Base-by-base conservation (phyloP, 2,888 invertebrate genomes). In the Stenodema calcarata region DNA sequence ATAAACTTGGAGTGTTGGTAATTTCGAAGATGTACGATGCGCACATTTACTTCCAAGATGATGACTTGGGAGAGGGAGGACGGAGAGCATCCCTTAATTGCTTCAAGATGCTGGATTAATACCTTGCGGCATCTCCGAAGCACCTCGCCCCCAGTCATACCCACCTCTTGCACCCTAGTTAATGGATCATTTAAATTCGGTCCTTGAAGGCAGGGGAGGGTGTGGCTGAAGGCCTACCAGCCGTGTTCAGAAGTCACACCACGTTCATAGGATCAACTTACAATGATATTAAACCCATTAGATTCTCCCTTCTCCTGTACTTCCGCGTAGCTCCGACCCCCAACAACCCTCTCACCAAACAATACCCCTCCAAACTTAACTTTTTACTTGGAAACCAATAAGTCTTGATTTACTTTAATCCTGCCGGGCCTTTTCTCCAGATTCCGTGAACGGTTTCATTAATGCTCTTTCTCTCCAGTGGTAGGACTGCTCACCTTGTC, bases 281-380 rank as follows among this genome's bases (percentile, higher is more conserved):
- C 86, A 86, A 86, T 86, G 86, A 86, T 86, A 86, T 86, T 86
- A 86, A 86, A 86, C 86, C 86, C 86, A 86, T 86, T 86, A 86
- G 75, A 69, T 50, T 42, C 69, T 28, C 35, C 76, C 30, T 50
- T 42, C 62, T 47, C 18, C 30, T 12, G 44, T 28, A 27, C 16
- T 44, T 12, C 35, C 35, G 35, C 75, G 47, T 73, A 44, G 44
- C 75, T 75, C 28, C 44, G 27, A 76, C 78, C 42, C 69, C 79
- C 41, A 42, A 78, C 86, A 62, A 78, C 86, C 79, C 86, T 79
- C 86, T 70, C 70, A 54, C 73, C 86, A 86, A 86, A 80, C 86
- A 86, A 86, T 81, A 75, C 84, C 41, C 73, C 75, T 75, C 28
- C 86, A 86, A 86, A 86, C 86, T 86, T 86, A 82, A 86, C 86